Evolutionary conservation across 2,888 invertebrate genomes (phyloP).

Genomic region (Lysandra coridon): DNA sequence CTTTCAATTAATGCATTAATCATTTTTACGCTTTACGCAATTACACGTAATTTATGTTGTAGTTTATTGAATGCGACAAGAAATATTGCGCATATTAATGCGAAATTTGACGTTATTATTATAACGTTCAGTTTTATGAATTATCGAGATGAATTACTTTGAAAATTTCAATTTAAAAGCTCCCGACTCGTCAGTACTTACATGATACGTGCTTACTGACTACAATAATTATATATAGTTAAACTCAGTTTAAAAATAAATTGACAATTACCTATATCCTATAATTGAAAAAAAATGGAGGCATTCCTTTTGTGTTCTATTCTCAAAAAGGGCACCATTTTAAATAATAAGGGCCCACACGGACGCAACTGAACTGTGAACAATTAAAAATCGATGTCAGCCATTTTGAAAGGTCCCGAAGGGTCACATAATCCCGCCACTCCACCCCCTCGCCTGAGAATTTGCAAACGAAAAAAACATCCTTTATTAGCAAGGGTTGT

Average conservation of each 20-base stretch:
- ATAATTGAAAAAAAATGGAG: neutral
- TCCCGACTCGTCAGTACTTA: neutral
- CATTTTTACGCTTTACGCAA: conserved; percentile 32
- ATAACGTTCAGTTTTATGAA: conserved; percentile 17
- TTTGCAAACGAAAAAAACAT: conserved; percentile 59
- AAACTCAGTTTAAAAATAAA: neutral
- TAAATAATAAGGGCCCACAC: conserved; percentile 18
- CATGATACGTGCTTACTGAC: neutral
- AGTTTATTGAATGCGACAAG: conserved; percentile 14
- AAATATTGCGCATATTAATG: conserved; percentile 14
- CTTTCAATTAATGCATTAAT: conserved; percentile 42
- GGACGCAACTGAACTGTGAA: conserved; percentile 10
- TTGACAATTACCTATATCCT: neutral
- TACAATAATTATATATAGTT: neutral
- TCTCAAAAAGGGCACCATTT: neutral
- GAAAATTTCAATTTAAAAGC: neutral
- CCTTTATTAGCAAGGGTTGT: conserved; percentile 55
- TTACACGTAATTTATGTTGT: conserved; percentile 28
- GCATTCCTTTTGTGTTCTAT: neutral
- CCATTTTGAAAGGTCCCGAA: conserved; percentile 35
- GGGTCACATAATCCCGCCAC: conserved; percentile 35
- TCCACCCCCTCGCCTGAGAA: conserved; percentile 44
- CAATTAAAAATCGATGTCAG: conserved; percentile 32
- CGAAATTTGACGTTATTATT: conserved; percentile 17
- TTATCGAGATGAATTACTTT: conserved; percentile 13